phyloP scores from a whole-genome alignment of 2,113 vertebrate genomes.

The Melanostigma gelatinosum region DNA sequence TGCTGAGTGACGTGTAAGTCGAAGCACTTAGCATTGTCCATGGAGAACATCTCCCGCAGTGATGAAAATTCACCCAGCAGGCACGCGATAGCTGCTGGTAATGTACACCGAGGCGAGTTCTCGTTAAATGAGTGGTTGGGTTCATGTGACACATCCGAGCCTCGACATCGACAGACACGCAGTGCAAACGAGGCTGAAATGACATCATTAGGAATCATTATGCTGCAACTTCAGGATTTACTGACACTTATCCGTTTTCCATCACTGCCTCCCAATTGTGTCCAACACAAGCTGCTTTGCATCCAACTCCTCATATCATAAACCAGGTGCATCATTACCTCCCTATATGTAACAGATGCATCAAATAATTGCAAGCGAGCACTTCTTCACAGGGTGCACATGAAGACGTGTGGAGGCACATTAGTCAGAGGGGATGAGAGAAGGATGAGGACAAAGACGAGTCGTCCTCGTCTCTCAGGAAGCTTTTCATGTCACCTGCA shows the following conservation, averaged over 20 bases:
- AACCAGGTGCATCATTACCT: background rate
- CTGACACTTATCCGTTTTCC: background rate
- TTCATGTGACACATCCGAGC: background rate
- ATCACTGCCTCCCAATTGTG: background rate
- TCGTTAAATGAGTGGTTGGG: background rate
- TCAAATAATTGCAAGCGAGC: constrained; percentile 11
- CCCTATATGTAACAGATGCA: background rate
- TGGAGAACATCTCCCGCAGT: background rate
- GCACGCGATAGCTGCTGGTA: background rate
- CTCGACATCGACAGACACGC: background rate
- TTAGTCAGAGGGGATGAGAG: constrained; percentile 21
- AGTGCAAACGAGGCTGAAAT: background rate
- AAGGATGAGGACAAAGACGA: background rate
- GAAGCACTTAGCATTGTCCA: background rate
- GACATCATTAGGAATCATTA: background rate
- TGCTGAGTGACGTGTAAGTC: background rate
- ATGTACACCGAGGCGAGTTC: background rate
- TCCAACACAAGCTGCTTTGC: background rate
- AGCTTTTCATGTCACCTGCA: constrained; percentile 51
- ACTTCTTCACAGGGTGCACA: constrained; percentile 4
- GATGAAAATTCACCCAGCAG: background rate
- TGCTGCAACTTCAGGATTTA: background rate
- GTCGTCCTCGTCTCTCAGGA: constrained; percentile 35
- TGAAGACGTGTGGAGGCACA: background rate
- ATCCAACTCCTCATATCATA: background rate